A percentile compares a stretch with the other conserved stretches of the same genome.
Evolutionary conservation across 2,888 invertebrate species (phyloP).

Genomic region (Mechanitis messenoides): DNA sequence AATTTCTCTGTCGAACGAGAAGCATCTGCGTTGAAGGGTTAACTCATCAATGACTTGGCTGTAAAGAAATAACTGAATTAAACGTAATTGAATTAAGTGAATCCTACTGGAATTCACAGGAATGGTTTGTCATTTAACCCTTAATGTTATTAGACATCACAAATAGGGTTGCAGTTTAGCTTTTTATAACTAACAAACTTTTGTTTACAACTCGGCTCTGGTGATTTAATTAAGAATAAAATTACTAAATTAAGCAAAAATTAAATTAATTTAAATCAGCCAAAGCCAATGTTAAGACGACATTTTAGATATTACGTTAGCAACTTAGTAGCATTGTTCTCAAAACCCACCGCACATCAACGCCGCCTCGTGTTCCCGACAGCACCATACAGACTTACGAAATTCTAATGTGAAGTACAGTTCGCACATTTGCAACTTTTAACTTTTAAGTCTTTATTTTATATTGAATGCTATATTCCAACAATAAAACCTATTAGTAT

Average conservation of each 20-base stretch:
- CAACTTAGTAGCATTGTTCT: constrained; percentile 15
- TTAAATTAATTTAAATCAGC: no score
- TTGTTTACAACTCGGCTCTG: neutral
- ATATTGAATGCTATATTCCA: neutral
- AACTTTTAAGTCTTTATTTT: constrained; percentile 19
- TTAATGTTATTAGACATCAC: constrained; percentile 32
- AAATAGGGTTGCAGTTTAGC: constrained; percentile 18
- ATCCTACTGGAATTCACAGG: constrained; percentile 59
- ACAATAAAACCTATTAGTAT: no score
- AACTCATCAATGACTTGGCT: constrained; percentile 44
- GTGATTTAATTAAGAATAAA: neutral
- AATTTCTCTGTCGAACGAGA: constrained; percentile 38
- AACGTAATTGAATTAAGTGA: constrained; percentile 61
- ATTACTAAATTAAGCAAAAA: neutral
- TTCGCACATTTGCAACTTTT: constrained; percentile 39
- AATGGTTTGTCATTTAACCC: constrained; percentile 62
- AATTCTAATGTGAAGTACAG: constrained; percentile 41
- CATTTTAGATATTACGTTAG: neutral
- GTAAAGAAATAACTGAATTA: constrained; percentile 58
- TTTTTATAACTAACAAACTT: neutral
- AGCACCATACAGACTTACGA: constrained; percentile 44
- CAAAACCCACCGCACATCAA: constrained; percentile 31
- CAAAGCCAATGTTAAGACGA: no score
- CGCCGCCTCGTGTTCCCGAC: constrained; percentile 48
- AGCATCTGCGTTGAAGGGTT: constrained; percentile 61